phyloP scores from a whole-genome alignment of 1,140 invertebrate genomes.

The Cecropterus lyciades region DNA sequence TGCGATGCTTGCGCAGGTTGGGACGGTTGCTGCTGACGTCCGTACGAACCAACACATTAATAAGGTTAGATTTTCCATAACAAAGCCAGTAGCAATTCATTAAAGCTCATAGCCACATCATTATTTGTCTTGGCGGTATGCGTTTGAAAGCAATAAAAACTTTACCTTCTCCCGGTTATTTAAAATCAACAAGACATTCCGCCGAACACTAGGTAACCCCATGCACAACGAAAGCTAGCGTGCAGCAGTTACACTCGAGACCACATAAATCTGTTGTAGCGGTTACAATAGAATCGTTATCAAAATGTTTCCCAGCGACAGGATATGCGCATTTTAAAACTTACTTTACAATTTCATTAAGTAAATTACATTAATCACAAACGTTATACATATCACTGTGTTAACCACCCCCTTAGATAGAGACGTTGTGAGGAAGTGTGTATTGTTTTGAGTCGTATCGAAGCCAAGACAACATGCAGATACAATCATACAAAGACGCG shows the following conservation, averaged over 20 bases:
- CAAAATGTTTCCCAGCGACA: constrained; percentile 60
- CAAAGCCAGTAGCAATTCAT: constrained; percentile 77
- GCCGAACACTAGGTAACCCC: constrained; percentile 77
- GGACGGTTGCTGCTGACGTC: constrained; percentile 84
- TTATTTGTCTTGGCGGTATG: constrained; percentile 62
- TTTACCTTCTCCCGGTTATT: constrained; percentile 68
- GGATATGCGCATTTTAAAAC: constrained; percentile 37
- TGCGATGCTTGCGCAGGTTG: constrained; percentile 85
- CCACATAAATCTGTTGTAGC: constrained; percentile 44
- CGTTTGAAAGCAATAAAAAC: constrained; percentile 75
- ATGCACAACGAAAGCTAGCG: constrained; percentile 83
- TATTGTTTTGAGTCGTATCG: constrained; percentile 54
- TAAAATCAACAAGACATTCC: constrained; percentile 71
- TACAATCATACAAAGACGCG: constrained; percentile 72
- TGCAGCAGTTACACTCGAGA: constrained; percentile 76
- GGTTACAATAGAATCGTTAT: constrained; percentile 49
- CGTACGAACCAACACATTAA: constrained; percentile 84
- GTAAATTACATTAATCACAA: not conserved
- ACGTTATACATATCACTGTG: constrained; percentile 25
- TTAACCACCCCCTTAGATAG: constrained; percentile 40
- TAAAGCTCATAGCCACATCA: constrained; percentile 70
- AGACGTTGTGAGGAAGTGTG: constrained; percentile 47
- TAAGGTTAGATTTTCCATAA: constrained; percentile 84
- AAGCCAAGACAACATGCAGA: constrained; percentile 83
- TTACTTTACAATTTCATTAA: constrained; percentile 17